A percentile compares a stretch with the other conserved stretches of the same genome.
phyloP scores from a whole-genome alignment of 2,888 invertebrate genomes.

The Orchesellides sinensis region DNA sequence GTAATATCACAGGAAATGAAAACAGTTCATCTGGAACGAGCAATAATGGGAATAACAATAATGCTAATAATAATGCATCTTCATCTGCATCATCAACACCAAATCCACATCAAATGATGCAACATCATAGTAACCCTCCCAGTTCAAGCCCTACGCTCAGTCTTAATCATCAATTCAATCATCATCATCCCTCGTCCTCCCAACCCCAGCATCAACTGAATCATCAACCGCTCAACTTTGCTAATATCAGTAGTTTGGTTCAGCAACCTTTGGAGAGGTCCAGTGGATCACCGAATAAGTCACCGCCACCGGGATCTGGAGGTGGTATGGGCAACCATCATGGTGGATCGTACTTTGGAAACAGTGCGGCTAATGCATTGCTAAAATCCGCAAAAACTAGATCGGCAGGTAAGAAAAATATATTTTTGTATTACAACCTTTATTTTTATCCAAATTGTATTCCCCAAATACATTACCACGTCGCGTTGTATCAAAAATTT shows the following conservation, averaged over 20 bases:
- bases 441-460: too few relatives aligned
- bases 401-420: constrained; percentile 63
- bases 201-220: constrained; percentile 49
- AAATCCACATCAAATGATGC: constrained; percentile 63
- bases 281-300: constrained; percentile 64
- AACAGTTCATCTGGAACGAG: constrained; percentile 56
- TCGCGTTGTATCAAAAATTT: too few relatives aligned
- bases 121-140: constrained; percentile 65
- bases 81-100: constrained; percentile 58
- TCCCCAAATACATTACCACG: too few relatives aligned
- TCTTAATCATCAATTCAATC: constrained; percentile 67
- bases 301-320: constrained; percentile 47
- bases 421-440: too few relatives aligned
- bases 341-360: constrained; percentile 34
- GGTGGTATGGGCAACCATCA: constrained; percentile 57
- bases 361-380: constrained; percentile 51
- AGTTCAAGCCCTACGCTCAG: constrained; percentile 70
- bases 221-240: constrained; percentile 71
- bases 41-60: constrained; percentile 47
- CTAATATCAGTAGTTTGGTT: constrained; percentile 72
- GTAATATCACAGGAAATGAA: constrained; percentile 54
- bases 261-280: constrained; percentile 71
- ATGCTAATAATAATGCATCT: constrained; percentile 49
- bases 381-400: constrained; percentile 56
- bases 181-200: constrained; percentile 57